Base-by-base conservation (phyloP, 2,888 invertebrate genomes). In the Salticus scenicus region DNA sequence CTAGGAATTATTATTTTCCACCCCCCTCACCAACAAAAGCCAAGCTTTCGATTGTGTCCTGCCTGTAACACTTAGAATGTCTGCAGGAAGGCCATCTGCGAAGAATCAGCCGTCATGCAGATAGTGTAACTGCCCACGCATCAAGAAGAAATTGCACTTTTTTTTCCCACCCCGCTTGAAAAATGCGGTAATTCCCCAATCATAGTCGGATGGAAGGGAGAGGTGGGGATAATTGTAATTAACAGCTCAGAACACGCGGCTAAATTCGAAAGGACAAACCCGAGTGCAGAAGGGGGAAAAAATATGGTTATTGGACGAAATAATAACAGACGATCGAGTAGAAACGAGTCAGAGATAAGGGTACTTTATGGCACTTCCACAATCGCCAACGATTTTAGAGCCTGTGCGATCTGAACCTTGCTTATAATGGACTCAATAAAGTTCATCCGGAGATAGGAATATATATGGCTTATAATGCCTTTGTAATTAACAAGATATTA, bases 141-240 rank as follows among this genome's bases (percentile, higher is more conserved):
- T 63, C 31, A 57, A 74, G 51, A n/a, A 37, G 63, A 72, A 70
- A 70, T 41, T 42, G 76, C 51, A 10, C 24, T 20, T 64, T 74
- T 20, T 81, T 74, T 63, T 28, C 37, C 63, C 42, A 28, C 31
- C 78, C 66, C 70, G 51, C 33, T 83, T 77, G 77, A 83, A 83
- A 83, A 83, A 77, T 72, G 37, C 41, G 83, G 72, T 73, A 83
- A 72, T 83, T 77, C 77, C 77, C 83, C 72, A 72, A 82, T 82
- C 82, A 76, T 82, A 66, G 72, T 72, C 12, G 66, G 51, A 2
- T 33, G 66, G 66, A 31, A 33, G 30, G 70, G 41, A 31, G 20
- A 27, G 31, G 70, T 66, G 71, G 83, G 72, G 71, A 42, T 83
- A 83, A 83, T 83, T 83, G 83, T 77, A 83, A 83, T 83, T 83